Conservation (phyloP, 2,113 vertebrate genomes). For the Chitala chitala region DNA sequence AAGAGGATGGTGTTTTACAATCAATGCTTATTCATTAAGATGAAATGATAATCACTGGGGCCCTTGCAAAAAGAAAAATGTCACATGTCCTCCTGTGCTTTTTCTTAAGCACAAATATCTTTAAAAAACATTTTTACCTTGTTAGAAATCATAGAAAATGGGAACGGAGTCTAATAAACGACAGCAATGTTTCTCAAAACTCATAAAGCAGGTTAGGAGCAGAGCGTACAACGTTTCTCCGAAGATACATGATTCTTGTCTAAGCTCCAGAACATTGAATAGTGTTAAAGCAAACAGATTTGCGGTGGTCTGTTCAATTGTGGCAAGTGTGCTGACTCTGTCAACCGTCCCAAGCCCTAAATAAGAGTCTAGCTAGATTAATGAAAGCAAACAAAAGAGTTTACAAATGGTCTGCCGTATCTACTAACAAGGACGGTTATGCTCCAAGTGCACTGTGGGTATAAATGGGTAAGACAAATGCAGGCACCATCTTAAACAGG, state of each 20-base stretch:
- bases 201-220: neutral
- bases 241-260: neutral
- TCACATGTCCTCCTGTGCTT: too few relatives aligned
- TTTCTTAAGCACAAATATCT: too few relatives aligned
- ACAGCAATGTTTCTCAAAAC: neutral
- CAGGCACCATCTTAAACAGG: too few relatives aligned
- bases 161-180: too few relatives aligned
- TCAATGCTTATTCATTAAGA: neutral
- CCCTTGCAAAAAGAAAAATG: neutral
- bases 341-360: neutral
- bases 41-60: neutral
- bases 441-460: too few relatives aligned
- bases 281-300: too few relatives aligned
- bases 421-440: too few relatives aligned
- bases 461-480: too few relatives aligned
- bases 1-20: neutral
- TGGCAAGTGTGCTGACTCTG: neutral
- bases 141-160: too few relatives aligned
- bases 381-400: neutral
- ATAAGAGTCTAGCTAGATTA: neutral
- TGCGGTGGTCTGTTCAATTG: neutral
- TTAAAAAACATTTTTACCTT: constrained; percentile 7
- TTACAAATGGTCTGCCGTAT: neutral
- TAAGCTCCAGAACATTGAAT: neutral
- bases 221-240: neutral